Percentiles rank a stretch among this genome's conserved stretches.
Evolutionary conservation across 2,113 vertebrate genomes (phyloP).

Genomic region (Oreamnos americanus): DNA sequence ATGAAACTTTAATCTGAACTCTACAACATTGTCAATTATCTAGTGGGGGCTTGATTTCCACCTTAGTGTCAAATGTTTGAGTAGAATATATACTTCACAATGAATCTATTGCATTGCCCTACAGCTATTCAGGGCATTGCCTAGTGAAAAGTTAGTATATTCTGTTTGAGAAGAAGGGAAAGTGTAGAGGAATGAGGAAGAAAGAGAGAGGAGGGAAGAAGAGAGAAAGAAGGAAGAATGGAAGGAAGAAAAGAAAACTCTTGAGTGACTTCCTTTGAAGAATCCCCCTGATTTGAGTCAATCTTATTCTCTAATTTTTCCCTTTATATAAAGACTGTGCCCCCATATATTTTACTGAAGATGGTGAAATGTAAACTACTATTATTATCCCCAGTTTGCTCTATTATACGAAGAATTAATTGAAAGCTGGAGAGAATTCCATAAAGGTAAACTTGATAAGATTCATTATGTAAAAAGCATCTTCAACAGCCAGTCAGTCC

Average conservation of each 20-base stretch:
- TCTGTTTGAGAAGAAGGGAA: not conserved
- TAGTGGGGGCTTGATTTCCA: not conserved
- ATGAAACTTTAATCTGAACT: not conserved
- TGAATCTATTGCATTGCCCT: not conserved
- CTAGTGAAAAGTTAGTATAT: not conserved
- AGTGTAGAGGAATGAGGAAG: fast-evolving
- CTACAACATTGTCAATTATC: not conserved
- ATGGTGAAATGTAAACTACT: not conserved
- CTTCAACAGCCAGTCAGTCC: not conserved
- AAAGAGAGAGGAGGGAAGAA: fast-evolving
- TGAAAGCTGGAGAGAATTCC: slow-evolving; percentile 18
- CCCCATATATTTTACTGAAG: not conserved
- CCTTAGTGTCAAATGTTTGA: not conserved
- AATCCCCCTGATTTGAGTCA: not conserved
- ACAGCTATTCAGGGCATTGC: not conserved
- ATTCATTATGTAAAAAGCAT: slow-evolving; percentile 34
- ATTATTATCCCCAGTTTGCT: slow-evolving; percentile 16
- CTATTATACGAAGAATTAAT: slow-evolving; percentile 33
- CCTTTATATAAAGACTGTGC: not conserved
- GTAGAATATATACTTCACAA: not conserved
- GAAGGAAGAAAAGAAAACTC: not conserved
- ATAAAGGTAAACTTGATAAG: not conserved
- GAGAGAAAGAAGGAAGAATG: not conserved
- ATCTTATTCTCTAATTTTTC: not conserved
- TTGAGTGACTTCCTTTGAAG: not conserved